Evolutionary conservation across 1,140 invertebrate genomes (phyloP).

Genomic region (Aphidius ervi): DNA sequence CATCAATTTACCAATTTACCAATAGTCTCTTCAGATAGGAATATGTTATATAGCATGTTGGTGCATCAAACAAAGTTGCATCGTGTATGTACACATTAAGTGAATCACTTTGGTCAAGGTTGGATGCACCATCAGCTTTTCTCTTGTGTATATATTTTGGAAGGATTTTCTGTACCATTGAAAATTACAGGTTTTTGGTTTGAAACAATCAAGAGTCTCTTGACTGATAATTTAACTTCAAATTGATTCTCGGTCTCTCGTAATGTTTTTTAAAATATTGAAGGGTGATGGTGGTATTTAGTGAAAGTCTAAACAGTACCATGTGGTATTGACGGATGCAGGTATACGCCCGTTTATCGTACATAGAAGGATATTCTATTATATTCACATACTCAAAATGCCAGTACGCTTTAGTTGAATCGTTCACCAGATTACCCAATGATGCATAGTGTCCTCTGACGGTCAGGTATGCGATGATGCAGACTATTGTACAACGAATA

Average conservation of each 20-base stretch:
- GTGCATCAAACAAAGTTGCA: too few species aligned
- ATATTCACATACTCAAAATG: constrained; percentile 52
- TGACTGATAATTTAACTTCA: background rate
- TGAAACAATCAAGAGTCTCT: background rate
- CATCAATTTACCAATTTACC: too few species aligned
- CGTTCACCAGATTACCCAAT: constrained; percentile 53
- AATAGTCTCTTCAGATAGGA: too few species aligned
- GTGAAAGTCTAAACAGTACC: background rate
- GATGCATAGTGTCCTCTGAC: constrained; percentile 43
- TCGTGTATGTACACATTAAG: too few species aligned
- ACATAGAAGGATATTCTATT: constrained; percentile 51
- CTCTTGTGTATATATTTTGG: too few species aligned
- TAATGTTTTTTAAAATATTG: constrained; percentile 2
- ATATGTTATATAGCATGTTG: too few species aligned
- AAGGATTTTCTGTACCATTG: too few species aligned
- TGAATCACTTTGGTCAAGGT: too few species aligned
- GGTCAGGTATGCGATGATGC: constrained; percentile 34
- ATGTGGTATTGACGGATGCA: constrained; percentile 28
- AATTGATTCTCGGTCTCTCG: background rate
- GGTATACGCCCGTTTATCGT: constrained; percentile 42
- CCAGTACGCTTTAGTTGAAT: constrained; percentile 50
- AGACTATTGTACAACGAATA: constrained; percentile 39
- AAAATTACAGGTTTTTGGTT: constrained; percentile 8
- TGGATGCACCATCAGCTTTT: too few species aligned
- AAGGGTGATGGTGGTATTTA: background rate